phyloP scores from a whole-genome alignment of 2,797 vertebrate genomes.

The Diplodus sargus region DNA sequence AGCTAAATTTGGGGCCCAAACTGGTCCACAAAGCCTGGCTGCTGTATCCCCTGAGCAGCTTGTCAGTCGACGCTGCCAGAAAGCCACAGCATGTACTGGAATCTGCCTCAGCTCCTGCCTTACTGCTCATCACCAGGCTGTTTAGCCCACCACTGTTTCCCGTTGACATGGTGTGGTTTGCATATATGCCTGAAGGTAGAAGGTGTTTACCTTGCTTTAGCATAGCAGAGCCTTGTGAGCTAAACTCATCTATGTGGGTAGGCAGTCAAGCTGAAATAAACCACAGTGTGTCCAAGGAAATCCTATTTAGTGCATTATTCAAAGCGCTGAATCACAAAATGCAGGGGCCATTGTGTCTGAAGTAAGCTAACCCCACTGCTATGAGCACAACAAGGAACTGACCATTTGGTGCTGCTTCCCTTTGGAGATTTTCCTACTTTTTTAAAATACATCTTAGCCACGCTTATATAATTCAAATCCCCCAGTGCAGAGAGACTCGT shows the following conservation, averaged over 20 bases:
- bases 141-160: slow-evolving; percentile 61
- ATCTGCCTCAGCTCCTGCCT: slow-evolving; percentile 47
- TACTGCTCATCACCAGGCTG: slow-evolving; percentile 46
- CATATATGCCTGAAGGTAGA: slow-evolving; percentile 60
- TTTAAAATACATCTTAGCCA: slow-evolving; percentile 53
- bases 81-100: slow-evolving; percentile 52
- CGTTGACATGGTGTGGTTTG: slow-evolving; percentile 56
- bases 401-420: slow-evolving; percentile 53
- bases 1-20: slow-evolving; percentile 42
- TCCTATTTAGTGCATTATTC: slow-evolving; percentile 76
- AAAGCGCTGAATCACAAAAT: slow-evolving; percentile 69
- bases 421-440: slow-evolving; percentile 52
- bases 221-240: slow-evolving; percentile 52
- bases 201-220: slow-evolving; percentile 67
- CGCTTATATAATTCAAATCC: slow-evolving; percentile 61
- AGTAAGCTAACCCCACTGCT: slow-evolving; percentile 64
- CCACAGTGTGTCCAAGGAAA: slow-evolving; percentile 64
- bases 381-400: slow-evolving; percentile 50
- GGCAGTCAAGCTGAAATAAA: slow-evolving; percentile 57
- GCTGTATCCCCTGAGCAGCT: slow-evolving; percentile 46
- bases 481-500: slow-evolving; percentile 33
- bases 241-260: slow-evolving; percentile 57
- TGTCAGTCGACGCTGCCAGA: slow-evolving; percentile 51
- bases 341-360: slow-evolving; percentile 61
- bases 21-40: slow-evolving; percentile 36